These are phyloP conservation scores for Monomorium pharaonis DNA, from an alignment of 1,140 invertebrate species.

Conservation along the genomic window DNA sequence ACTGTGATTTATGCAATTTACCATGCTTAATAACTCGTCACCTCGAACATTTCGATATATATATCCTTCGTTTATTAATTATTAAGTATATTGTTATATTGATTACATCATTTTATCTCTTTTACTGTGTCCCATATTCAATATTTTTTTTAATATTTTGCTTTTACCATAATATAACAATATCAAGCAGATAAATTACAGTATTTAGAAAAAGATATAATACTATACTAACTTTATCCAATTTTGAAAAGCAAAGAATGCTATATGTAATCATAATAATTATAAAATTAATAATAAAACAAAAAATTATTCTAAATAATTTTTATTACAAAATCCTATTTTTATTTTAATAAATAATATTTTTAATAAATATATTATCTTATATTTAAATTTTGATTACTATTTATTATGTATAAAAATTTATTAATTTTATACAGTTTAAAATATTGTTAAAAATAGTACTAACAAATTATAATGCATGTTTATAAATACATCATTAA, in stretches of 20 bases:
- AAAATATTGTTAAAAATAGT: no score
- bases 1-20: conserved; percentile 25
- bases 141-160: not conserved
- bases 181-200: not conserved
- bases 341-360: not conserved
- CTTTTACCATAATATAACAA: not conserved
- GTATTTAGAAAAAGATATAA: not conserved
- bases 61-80: conserved; percentile 8
- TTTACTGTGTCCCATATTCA: not conserved
- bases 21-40: conserved; percentile 6
- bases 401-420: no score
- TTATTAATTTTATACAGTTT: no score
- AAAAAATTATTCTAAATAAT: not conserved
- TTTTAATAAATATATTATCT: no score
- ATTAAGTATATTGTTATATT: not conserved
- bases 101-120: not conserved
- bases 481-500: no score
- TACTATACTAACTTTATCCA: not conserved
- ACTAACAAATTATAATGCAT: no score
- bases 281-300: not conserved
- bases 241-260: not conserved
- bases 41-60: not conserved
- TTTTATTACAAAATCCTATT: not conserved
- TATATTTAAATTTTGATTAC: no score
- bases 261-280: no score